A percentile compares a stretch with the other conserved stretches of the same genome.
These are phyloP conservation scores for Zaprionus lineosus DNA, from an alignment of 2,888 invertebrate genomes.

Conservation along the genomic window DNA sequence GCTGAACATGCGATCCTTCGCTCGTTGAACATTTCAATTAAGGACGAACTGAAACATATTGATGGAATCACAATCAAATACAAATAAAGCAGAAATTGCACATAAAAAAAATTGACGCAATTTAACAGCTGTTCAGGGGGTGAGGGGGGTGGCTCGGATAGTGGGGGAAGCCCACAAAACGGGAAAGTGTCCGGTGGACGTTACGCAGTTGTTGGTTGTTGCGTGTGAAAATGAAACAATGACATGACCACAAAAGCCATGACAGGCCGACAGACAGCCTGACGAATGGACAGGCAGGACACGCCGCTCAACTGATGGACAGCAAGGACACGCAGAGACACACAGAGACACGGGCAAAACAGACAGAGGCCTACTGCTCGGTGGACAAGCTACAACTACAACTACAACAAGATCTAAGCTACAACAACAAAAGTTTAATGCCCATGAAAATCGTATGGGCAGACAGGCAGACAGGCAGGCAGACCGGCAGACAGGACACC, in stretches of 20 bases:
- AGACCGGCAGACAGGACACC: not conserved
- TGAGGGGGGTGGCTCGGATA: not conserved
- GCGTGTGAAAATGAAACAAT: conserved; percentile 76
- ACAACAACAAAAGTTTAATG: conserved; percentile 57
- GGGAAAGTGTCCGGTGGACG: conserved; percentile 6
- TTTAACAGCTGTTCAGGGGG: conserved; percentile 43
- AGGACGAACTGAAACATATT: conserved; percentile 59
- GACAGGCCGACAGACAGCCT: conserved; percentile 27
- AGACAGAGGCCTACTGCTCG: no score
- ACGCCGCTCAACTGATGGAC: no score
- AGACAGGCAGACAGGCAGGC: not conserved
- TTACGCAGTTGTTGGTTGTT: conserved; percentile 41
- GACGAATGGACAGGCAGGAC: conserved; percentile 5
- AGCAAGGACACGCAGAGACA: no score
- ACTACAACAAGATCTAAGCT: conserved; percentile 32
- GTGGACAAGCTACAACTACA: conserved; percentile 12
- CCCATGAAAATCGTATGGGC: conserved; percentile 43
- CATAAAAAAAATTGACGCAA: conserved; percentile 72
- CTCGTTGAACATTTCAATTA: conserved; percentile 70
- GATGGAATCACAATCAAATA: conserved; percentile 75
- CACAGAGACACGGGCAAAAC: not conserved
- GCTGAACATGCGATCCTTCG: conserved; percentile 37
- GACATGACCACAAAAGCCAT: conserved; percentile 69
- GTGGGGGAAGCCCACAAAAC: conserved; percentile 18
- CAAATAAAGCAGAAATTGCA: conserved; percentile 74